Evolutionary conservation across 2,888 invertebrate genomes (phyloP), one percentile per base, ranked within the genome.

Genomic region (Autographa pulchrina): DNA sequence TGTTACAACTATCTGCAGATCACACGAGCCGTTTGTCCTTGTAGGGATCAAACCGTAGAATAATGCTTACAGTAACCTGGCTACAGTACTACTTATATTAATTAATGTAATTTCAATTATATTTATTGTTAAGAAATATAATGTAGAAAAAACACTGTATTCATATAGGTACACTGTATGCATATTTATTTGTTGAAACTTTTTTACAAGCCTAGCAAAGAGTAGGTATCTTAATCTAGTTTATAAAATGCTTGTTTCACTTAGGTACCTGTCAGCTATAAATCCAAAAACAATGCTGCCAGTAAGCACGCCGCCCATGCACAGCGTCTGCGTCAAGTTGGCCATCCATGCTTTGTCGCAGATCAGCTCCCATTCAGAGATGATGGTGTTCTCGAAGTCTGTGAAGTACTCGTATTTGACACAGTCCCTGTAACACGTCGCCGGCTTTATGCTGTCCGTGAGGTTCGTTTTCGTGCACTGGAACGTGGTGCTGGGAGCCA

Each of bases 221-320:
- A 25, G 1, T 25, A 25, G 25, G 25, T 25, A 25, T 25, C 25
- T 38, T 7, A 18, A 20, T 8, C 0, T 54, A 18, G 58, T 31
- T 20, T 9, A 20, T 7, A 38, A 11, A 25, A 20, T 20, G 7
- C 8, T 43, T 43, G 14, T 43, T 14, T n/a, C 0, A 83, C 93
- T 93, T 91, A n/a, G n/a, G n/a, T n/a, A 97, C 97, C 96, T 97
- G 90, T 98, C 98, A 7, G 97, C 96, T 61, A 97, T 86, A 83
- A 96, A 96, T 83, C 98, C 98, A 86, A 97, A 97, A 7, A 96
- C 66, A 76, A 97, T 93, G 85, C 97, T 97, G 25, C 98, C 98
- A 65, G 97, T 86, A 72, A 98, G 92, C 59, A 97, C 96, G 48
- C 98, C 98, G 63, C 97, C 91, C 97, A 97, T 97, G 43, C 97